Conservation (phyloP, 2,888 invertebrate species). For the Nyleta sp. region DNA sequence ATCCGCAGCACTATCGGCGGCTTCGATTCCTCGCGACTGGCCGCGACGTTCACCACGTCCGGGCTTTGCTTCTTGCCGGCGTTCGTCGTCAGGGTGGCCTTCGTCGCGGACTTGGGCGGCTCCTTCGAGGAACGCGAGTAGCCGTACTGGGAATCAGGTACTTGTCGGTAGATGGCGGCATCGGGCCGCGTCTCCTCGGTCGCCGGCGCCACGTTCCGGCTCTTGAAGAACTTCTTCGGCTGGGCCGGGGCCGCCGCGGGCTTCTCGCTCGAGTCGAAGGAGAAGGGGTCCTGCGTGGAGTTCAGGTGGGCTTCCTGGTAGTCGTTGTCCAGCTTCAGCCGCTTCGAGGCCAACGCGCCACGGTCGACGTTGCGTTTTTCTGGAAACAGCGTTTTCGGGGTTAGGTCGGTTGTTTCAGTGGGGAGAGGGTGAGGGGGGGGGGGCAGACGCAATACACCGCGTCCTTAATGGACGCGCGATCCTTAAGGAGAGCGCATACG, state of each 20-base stretch:
- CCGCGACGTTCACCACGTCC: conserved; percentile 57
- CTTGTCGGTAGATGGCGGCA: conserved; percentile 77
- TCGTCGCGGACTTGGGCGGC: conserved; percentile 54
- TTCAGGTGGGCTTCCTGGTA: conserved; percentile 77
- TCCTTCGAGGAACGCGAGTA: conserved; percentile 71
- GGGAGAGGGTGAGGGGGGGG: no score
- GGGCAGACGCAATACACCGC: conserved; percentile 21
- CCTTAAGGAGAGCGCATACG: conserved; percentile 26
- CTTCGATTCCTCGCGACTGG: conserved; percentile 80
- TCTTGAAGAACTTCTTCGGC: conserved; percentile 96
- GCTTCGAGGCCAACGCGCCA: conserved; percentile 75
- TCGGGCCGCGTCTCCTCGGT: conserved; percentile 72
- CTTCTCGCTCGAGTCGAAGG: conserved; percentile 82
- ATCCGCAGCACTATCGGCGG: conserved; percentile 95
- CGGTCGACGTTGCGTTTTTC: conserved; percentile 79
- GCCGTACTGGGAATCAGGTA: conserved; percentile 79
- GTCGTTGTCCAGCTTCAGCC: conserved; percentile 78
- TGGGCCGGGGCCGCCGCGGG: conserved; percentile 84
- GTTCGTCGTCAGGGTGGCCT: conserved; percentile 6
- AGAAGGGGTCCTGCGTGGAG: conserved; percentile 79
- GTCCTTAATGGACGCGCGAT: conserved; percentile 47
- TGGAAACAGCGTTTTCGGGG: conserved; percentile 52
- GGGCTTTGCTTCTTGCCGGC: not conserved
- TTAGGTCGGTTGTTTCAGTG: no score
- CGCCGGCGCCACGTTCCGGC: conserved; percentile 86